Evolutionary conservation across 2,797 vertebrate genomes (phyloP), one percentile per base, ranked within the genome.

Genomic region (Hemibagrus guttatus): DNA sequence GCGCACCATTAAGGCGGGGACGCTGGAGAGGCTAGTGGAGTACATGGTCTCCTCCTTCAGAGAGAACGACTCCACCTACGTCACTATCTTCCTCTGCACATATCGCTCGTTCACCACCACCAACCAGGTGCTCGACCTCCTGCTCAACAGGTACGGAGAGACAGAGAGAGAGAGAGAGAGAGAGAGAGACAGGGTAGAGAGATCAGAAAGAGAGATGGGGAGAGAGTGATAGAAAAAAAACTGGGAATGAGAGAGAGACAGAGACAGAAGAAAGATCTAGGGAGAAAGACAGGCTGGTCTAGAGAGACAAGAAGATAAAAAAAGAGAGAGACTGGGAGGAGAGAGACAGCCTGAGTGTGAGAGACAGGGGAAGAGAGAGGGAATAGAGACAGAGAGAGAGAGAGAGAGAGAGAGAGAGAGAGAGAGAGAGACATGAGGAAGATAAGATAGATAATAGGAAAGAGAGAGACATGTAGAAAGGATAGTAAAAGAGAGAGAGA

Each of bases 41-140:
- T 98, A 99, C 94, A 96, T 99, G 95, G 97, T 99, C 90, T 97
- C 97, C 0, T 97, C 98, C 66, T 99, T 99, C 93, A 96, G 97
- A 87, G 97, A 97, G 90, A 98, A 98, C 49, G 98, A 99, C 93
- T 98, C 98, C 91, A 99, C 98, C 88, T 99, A 99, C 0, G 97
- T 99, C 95, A 99, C 98, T 93, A 97, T 99, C 94, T 99, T 99
- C 95, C 95, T 99, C 87, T 99, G 98, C 93, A 99, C 98, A 0
- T 99, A 99, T 95, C 96, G 98, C 11, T 96, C 98, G 82, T 99
- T 99, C 0, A 96, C 98, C 90, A 95, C 97, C 90, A 98, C 98
- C 85, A 97, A 95, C 92, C 97, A 98, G 94, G 98, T 99, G 91
- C 96, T 99, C 92, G 98, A 99, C 88, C 96, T 99, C 84, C 96